These are phyloP conservation scores for Neosilurus mollespiculum DNA, from an alignment of 2,797 vertebrate species.

Conservation along the genomic window DNA sequence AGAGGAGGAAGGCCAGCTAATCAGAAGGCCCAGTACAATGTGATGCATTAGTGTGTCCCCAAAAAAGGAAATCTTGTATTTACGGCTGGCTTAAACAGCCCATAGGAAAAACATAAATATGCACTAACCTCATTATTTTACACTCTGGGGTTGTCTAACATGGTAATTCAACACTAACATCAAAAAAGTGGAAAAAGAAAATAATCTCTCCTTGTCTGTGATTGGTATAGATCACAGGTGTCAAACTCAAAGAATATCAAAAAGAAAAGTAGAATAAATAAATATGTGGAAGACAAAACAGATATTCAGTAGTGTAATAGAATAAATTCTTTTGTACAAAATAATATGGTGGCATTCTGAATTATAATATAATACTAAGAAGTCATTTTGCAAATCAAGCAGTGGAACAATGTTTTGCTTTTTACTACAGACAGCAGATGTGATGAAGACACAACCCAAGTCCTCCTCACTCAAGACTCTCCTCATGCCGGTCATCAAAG, in stretches of 20 bases:
- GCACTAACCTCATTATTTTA: no score
- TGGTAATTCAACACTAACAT: no score
- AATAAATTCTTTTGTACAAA: not conserved
- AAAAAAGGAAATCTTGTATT: no score
- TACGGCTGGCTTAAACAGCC: no score
- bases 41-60: no score
- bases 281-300: not conserved
- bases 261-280: not conserved
- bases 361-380: not conserved
- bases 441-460: slow-evolving; percentile 88
- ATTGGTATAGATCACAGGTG: no score
- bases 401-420: not conserved
- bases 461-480: slow-evolving; percentile 90
- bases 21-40: no score
- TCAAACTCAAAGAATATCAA: no score
- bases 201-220: not conserved
- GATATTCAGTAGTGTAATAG: not conserved
- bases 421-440: slow-evolving; percentile 79
- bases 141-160: no score
- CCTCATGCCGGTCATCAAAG: slow-evolving; percentile 92
- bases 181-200: no score
- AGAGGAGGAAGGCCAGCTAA: no score
- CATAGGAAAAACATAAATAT: no score
- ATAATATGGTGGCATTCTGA: not conserved
- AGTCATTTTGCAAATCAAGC: not conserved